Base-by-base conservation (phyloP, 2,888 invertebrate species). In the Ectemnius cavifrons region DNA sequence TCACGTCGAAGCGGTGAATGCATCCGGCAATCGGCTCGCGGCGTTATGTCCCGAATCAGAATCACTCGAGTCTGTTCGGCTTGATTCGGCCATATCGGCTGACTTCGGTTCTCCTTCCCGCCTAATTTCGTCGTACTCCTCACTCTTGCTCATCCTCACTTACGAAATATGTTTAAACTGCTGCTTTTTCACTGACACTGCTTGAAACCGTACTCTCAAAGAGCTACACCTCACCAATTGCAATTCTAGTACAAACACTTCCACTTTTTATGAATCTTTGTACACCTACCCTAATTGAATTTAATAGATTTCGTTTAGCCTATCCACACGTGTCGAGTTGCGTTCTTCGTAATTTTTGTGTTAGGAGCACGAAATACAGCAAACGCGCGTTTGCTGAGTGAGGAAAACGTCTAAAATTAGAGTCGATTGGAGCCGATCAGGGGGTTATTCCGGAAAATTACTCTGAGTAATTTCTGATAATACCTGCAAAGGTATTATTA, bases 1-100 rank as follows among this genome's bases (percentile, higher is more conserved):
- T 63, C 58, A 60, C 27, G 67, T 69, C 60, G 57, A 46, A 58
- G 52, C 63, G 62, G 52, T 69, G 67, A 77, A 71, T 78, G 69
- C 37, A 52, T 63, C 37, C 37, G 37, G 71, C 52, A 68, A 49
- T 76, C 27, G 56, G 28, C 37, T 37, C 37, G 37, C 37, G 37
- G 37, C 37, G 37, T 37, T 37, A 6, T 52, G 52, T 14, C 16
- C 52, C n/a, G 52, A 52, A 16, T 47, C 47, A n/a, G 47, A 47
- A n/a, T 52, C n/a, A 13, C 2, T 13, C n/a, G 52, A 52, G 37
- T 37, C 16, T 0, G 52, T 13, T 16, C n/a, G 16, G 47, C 47
- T 4, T 11, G 2, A 4, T 5, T 47, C 47, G 47, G n/a, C 47
- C 13, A 11, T 47, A 47, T 47, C 47, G 47, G 52, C 52, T 14